phyloP scores from a whole-genome alignment of 2,113 vertebrate genomes.

The human region DNA sequence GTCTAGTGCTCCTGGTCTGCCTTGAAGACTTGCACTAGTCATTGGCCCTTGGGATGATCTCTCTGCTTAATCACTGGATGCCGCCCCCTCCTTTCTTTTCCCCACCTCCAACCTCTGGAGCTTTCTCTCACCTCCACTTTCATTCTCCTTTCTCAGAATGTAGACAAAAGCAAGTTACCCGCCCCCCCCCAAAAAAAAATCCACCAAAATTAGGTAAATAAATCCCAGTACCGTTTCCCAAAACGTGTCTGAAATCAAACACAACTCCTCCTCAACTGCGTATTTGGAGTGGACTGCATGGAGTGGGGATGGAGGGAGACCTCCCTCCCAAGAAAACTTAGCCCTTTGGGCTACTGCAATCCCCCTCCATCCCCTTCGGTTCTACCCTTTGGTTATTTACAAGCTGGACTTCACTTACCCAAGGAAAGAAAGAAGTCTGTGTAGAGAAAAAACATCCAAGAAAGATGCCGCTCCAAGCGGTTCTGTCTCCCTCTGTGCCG shows the following conservation, averaged over 20 bases:
- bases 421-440: neutral
- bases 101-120: neutral
- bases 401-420: slow-evolving; percentile 65
- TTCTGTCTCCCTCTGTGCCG: neutral
- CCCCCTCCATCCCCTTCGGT: neutral
- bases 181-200: neutral
- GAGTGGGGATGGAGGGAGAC: neutral
- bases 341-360: neutral
- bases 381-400: neutral
- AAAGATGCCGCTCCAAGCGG: neutral
- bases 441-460: neutral
- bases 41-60: neutral
- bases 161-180: slow-evolving; percentile 24
- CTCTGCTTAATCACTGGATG: neutral
- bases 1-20: neutral
- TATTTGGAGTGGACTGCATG: neutral
- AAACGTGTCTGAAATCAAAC: neutral
- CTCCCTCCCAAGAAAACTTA: neutral
- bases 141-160: neutral
- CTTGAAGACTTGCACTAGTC: neutral
- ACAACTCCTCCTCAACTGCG: slow-evolving; percentile 18
- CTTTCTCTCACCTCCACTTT: neutral
- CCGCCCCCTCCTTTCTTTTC: neutral
- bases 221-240: neutral
- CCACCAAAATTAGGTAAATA: neutral